Evolutionary conservation across 2,113 vertebrate genomes (phyloP), one percentile per base, ranked within the genome.

Genomic region (Tyrannus savana): DNA sequence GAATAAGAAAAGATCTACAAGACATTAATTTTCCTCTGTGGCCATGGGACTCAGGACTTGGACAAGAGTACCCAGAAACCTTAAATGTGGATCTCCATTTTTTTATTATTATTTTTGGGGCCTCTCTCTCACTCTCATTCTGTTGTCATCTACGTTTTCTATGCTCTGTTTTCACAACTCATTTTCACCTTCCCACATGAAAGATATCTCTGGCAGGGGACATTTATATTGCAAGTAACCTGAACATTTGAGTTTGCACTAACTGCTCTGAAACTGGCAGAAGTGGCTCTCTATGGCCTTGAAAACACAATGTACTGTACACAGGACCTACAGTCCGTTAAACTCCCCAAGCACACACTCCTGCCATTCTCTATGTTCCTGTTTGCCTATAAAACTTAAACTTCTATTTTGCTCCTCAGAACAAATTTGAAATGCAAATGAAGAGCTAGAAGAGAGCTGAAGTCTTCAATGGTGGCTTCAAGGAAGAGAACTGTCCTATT

Each of bases 151-250:
- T 80, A 71, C 0, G 1, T 86, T 83, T 93, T 90, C 88, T 74
- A 21, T 17, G 1, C 27, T 82, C 55, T 83, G 55, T 93, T 94
- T 96, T 91, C 88, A 96, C 95, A 92, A 96, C 72, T 95, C 75
- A 60, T 91, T 96, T 93, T 94, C 95, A 88, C 83, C 87, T 94
- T 93, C 92, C 92, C 68, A 94, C 79, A 53, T 72, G 64, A 82
- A 88, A 52, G 55, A 90, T 94, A 93, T 95, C 92, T 95, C 93
- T 86, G 31, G 56, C 85, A 93, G 58, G 59, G 88, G 90, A 93
- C 88, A 88, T 84, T 92, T 88, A 68, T 91, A 77, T 56, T 80
- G 82, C 67, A 89, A 95, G 50, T 46, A 95, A 91, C 69, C 89
- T 89, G 77, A 89, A 92, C 62, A 30, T 80, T 85, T 80, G 47